Conservation (phyloP, 2,113 vertebrate genomes). For the Arothron firmamentum region DNA sequence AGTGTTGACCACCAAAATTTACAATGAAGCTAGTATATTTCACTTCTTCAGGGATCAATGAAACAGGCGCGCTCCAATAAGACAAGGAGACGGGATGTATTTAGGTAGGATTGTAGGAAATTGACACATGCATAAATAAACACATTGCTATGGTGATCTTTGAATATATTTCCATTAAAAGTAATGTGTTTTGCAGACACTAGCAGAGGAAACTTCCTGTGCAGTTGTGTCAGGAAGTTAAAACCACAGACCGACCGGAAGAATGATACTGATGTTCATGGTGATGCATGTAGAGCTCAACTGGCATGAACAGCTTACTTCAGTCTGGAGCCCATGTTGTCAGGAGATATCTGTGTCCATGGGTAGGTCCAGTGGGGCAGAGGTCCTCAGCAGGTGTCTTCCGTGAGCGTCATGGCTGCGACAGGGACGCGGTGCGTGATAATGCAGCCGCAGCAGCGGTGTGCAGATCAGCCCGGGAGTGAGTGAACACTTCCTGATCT, state of each 20-base stretch:
- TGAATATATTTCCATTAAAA: not conserved
- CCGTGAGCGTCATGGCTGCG: not conserved
- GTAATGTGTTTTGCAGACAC: slow-evolving; percentile 8
- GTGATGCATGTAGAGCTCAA: slow-evolving; percentile 25
- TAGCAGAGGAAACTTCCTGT: slow-evolving; percentile 58
- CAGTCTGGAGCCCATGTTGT: slow-evolving; percentile 76
- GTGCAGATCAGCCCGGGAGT: slow-evolving; percentile 46
- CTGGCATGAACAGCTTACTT: slow-evolving; percentile 62
- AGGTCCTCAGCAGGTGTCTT: slow-evolving; percentile 13
- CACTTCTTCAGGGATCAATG: not conserved
- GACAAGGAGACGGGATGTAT: not conserved
- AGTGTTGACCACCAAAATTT: not conserved
- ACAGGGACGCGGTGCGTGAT: not conserved
- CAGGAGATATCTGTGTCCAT: slow-evolving; percentile 55
- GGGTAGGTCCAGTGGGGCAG: slow-evolving; percentile 35
- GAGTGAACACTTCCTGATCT: slow-evolving; percentile 74
- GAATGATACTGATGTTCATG: slow-evolving; percentile 4
- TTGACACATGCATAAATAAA: not conserved
- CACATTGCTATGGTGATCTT: not conserved
- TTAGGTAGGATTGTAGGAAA: not conserved
- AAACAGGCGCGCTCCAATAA: not conserved
- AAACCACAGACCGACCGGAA: slow-evolving; percentile 48
- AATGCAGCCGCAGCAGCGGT: slow-evolving; percentile 25
- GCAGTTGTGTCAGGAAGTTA: slow-evolving; percentile 66
- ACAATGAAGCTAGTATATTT: no score